Evolutionary conservation across 2,797 vertebrate genomes (phyloP), one percentile per base, ranked within the genome.

Genomic region (Scyliorhinus canicula): DNA sequence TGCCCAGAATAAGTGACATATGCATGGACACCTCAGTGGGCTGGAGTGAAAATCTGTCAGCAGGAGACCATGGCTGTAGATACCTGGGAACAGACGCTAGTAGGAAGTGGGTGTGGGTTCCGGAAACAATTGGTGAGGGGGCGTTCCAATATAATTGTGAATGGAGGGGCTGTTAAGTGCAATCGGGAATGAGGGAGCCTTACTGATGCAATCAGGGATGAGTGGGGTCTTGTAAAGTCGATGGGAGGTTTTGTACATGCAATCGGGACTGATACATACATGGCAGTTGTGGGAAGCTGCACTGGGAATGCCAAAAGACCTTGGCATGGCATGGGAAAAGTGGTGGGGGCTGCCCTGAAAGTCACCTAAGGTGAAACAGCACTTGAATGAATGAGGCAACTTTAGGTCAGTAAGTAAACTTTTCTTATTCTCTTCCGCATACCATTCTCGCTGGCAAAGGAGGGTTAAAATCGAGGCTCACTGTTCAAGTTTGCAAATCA

Each of bases 401-500:
- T 11, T 31, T 12, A 31, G 50, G 11, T 28, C 12, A 0, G 52
- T 57, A 31, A 50, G 24, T 57, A 55, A 55, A 55, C 55, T 55
- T 55, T 55, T 90, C 55, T 60, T 90, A 60, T 21, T 31, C 55
- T 60, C 50, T 57, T 3, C 31, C 4, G 21, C 0, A 6, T 55
- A 24, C 1, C 35, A 40, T 60, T 90, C 35, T n/a, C 19, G 35
- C 28, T 57, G 85, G 11, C 4, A 28, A 12, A 86, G 7, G 55
- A n/a, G 31, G 14, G 3, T 90, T 90, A 90, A 60, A 90, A 90
- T 40, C 57, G 6, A 90, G 9, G 57, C 57, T 63, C 16, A 24
- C 55, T 21, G n/a, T 91, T 91, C 88, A 63, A 91, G 57, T n/a
- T 65, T 65, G n/a, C 88, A 91, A 63, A 50, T 91, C 24, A 63